Evolutionary conservation across 2,888 invertebrate species (phyloP), one percentile per base, ranked within the genome.

Genomic region (Argyra leucocephala): DNA sequence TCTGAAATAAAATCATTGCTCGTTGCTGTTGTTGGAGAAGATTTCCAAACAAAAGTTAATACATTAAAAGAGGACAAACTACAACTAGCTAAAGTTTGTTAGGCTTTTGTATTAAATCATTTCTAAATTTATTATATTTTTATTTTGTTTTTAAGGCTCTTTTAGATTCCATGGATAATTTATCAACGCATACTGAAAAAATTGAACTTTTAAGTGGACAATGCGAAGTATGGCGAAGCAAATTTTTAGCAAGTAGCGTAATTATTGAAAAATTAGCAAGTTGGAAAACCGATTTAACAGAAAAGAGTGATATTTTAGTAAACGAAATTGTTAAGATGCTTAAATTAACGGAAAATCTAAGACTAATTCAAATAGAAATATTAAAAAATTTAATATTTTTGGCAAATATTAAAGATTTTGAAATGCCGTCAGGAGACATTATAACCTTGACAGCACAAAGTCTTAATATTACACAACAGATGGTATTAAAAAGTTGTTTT

Each of bases 221-320:
- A 75, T 93, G 94, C 76, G 96, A 97, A 81, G 93, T 96, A 63
- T 97, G 96, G 96, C 85, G 94, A 69, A 95, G 94, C 76, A 97
- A 96, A 85, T 97, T 94, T 80, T 82, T 96, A 71, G 96, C 96
- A 24, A 93, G 93, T 82, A 94, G 95, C 77, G 85, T 95, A 66
- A 91, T 96, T 89, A 90, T 94, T 1, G 95, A 96, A 80, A 95
- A 96, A 80, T 78, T 95, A 70, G 93, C 93, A 0, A 84, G 87
- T 71, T 92, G 92, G 86, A 93, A 94, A 77, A 90, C 90, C 62
- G 84, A 87, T 65, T 81, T 94, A 24, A 86, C 85, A 21, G 87
- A 88, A 70, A 80, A 79, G 64, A 80, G 80, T 68, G 73, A 74
- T 70, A 69, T 76, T 70, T 73, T 80, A 0, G 75, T 73, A 18